Evolutionary conservation across 2,888 invertebrate species (phyloP).

Genomic region (Urechis unicinctus): DNA sequence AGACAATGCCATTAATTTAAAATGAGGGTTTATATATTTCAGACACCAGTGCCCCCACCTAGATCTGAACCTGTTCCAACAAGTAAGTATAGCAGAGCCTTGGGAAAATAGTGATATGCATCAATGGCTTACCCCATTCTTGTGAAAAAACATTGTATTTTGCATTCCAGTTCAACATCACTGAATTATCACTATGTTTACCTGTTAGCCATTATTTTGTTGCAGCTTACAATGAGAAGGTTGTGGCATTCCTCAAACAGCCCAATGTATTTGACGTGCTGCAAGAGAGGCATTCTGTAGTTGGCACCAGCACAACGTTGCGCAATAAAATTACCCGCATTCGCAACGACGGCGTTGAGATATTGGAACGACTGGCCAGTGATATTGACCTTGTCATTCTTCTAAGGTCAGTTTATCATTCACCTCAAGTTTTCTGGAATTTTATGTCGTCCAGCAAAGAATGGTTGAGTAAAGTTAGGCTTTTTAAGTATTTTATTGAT

Average conservation of each 20-base stretch:
- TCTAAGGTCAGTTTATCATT: conserved; percentile 63
- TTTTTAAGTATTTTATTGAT: too few relatives aligned
- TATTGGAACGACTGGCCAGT: conserved; percentile 78
- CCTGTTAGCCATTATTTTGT: too few relatives aligned
- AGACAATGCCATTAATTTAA: too few relatives aligned
- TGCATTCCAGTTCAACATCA: too few relatives aligned
- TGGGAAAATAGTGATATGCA: too few relatives aligned
- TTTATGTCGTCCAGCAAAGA: too few relatives aligned
- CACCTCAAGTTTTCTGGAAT: conserved; percentile 11
- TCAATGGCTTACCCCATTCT: too few relatives aligned
- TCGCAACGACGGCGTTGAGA: conserved; percentile 79
- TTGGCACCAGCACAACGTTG: conserved; percentile 66
- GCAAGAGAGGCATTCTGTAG: conserved; percentile 57
- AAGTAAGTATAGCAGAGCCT: background rate
- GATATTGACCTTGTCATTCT: conserved; percentile 90
- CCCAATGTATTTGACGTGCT: conserved; percentile 88
- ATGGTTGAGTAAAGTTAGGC: too few relatives aligned
- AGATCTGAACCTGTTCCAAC: background rate
- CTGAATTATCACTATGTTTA: too few relatives aligned
- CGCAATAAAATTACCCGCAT: conserved; percentile 81
- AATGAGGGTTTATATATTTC: too few relatives aligned
- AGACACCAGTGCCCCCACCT: too few relatives aligned
- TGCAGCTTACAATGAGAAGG: conserved; percentile 79
- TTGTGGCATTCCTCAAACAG: conserved; percentile 90
- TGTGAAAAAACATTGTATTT: too few relatives aligned